Evolutionary conservation across 2,797 vertebrate species (phyloP).

Genomic region (Parauchenoglanis ngamensis): DNA sequence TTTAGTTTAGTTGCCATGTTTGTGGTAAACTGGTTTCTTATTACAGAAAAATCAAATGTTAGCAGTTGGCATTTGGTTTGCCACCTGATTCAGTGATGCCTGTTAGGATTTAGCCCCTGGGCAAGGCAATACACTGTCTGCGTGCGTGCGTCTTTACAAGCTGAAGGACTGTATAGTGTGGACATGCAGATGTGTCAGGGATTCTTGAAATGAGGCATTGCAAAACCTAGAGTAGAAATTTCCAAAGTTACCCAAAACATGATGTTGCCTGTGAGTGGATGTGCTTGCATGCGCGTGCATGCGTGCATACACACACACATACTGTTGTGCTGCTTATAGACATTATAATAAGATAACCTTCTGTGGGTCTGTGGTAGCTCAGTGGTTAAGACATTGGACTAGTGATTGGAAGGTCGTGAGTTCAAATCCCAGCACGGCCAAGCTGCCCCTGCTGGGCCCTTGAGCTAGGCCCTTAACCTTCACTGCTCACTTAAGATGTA

Average conservation of each 20-base stretch:
- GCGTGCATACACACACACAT: too few species aligned
- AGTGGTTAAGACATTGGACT: too few species aligned
- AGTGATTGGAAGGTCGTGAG: too few species aligned
- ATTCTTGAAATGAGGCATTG: not conserved
- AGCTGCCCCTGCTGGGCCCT: too few species aligned
- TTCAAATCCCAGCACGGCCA: too few species aligned
- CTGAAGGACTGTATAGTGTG: not conserved
- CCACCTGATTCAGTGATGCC: not conserved
- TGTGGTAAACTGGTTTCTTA: not conserved
- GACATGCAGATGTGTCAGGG: not conserved
- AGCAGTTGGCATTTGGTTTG: not conserved
- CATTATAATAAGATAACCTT: not conserved
- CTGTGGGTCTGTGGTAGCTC: too few species aligned
- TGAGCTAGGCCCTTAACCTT: too few species aligned
- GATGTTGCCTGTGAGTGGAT: not conserved
- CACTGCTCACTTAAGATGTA: too few species aligned
- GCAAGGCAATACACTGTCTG: not conserved
- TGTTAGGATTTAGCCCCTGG: slow-evolving; percentile 11
- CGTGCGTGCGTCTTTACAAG: slow-evolving; percentile 5
- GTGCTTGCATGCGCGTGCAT: too few species aligned
- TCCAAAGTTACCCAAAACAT: not conserved
- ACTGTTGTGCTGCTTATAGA: not conserved
- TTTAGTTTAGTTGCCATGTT: not conserved
- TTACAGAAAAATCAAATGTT: not conserved
- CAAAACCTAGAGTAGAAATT: not conserved